Conservation (phyloP, 2,797 vertebrate species). For the Tauraco hartlaubi region DNA sequence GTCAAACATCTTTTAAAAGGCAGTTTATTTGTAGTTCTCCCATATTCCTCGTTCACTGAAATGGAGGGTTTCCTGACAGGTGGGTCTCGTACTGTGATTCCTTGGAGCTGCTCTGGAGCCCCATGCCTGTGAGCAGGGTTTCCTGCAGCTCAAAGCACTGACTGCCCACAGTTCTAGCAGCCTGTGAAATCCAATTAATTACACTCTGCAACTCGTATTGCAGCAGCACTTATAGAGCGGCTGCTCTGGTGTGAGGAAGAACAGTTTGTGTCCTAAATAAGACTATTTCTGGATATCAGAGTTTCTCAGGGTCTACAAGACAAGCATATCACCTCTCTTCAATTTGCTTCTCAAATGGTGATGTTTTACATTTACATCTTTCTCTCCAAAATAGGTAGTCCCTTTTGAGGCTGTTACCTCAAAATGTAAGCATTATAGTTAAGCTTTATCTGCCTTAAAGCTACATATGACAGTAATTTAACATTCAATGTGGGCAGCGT, state of each 20-base stretch:
- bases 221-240: neutral
- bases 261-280: constrained; percentile 17
- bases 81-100: neutral
- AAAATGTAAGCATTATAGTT: neutral
- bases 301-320: neutral
- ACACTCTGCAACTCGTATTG: constrained; percentile 9
- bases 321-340: neutral
- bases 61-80: neutral
- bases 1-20: neutral
- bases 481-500: neutral
- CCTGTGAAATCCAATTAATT: constrained; percentile 61
- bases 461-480: neutral
- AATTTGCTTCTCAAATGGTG: neutral
- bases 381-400: neutral
- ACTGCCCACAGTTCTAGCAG: constrained; percentile 10
- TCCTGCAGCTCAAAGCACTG: constrained; percentile 13
- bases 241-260: constrained; percentile 16
- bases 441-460: neutral
- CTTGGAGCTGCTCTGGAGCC: neutral
- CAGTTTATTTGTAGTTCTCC: neutral
- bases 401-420: neutral
- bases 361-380: neutral
- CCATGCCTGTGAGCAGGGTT: neutral
- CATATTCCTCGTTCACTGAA: neutral
- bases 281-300: constrained; percentile 2